phyloP scores from a whole-genome alignment of 2,888 invertebrate species.

The Himalopsyche kuldschensis region DNA sequence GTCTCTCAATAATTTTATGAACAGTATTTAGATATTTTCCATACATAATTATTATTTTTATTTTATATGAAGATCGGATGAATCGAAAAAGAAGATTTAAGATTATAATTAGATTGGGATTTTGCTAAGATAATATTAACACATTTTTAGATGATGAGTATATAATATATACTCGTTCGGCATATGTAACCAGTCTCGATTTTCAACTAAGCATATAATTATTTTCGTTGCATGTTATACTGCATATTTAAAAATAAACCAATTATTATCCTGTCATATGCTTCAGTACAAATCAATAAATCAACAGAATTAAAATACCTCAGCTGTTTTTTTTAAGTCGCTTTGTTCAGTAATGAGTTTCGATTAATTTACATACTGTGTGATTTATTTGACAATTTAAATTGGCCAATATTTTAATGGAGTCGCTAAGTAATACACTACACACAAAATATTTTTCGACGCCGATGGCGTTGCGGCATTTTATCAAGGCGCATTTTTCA shows the following conservation, averaged over 20 bases:
- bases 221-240: neutral
- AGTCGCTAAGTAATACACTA: neutral
- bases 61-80: no score
- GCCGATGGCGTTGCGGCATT: conserved; percentile 5
- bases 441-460: neutral
- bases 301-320: neutral
- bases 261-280: neutral
- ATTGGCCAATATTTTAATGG: conserved; percentile 24
- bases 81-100: no score
- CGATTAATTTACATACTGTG: conserved; percentile 28
- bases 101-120: no score
- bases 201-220: no score
- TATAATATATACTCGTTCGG: no score
- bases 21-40: no score
- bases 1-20: no score
- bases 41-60: no score
- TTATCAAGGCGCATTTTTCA: neutral
- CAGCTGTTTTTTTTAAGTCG: neutral
- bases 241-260: neutral
- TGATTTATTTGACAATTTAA: conserved; percentile 29
- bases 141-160: no score
- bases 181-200: no score
- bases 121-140: no score
- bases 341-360: neutral
- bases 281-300: neutral